Evolutionary conservation across 2,113 vertebrate species (phyloP).

Genomic region (Perognathus longimembris): DNA sequence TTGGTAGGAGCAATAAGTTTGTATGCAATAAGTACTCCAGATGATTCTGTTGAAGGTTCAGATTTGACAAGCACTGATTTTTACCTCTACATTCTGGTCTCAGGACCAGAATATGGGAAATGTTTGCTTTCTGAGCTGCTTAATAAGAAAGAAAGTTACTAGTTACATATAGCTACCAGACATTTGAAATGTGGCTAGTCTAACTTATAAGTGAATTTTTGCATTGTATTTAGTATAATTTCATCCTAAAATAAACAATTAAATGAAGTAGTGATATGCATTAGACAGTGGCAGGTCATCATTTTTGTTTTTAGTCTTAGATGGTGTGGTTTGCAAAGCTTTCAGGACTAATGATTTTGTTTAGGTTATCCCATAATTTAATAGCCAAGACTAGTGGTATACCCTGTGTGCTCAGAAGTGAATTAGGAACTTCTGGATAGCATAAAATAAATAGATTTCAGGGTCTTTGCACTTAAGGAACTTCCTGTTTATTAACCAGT

Average conservation of each 20-base stretch:
- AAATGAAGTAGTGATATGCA: neutral
- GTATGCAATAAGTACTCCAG: neutral
- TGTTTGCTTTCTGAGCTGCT: neutral
- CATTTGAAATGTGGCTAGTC: neutral
- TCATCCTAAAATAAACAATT: neutral
- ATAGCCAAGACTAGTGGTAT: constrained; percentile 6
- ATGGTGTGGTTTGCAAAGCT: neutral
- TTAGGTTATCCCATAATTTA: neutral
- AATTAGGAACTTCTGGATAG: constrained; percentile 50
- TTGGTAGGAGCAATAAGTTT: neutral
- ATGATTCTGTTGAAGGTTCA: neutral
- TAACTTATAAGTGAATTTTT: constrained; percentile 3
- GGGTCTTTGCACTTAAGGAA: constrained; percentile 75
- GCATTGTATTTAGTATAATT: neutral
- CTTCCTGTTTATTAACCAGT: constrained; percentile 72
- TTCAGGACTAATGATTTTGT: neutral
- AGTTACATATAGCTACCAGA: neutral
- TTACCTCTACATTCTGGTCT: neutral
- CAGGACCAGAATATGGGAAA: neutral
- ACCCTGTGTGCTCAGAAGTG: neutral
- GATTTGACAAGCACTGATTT: neutral
- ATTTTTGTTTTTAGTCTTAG: constrained; percentile 25
- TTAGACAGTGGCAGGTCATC: neutral
- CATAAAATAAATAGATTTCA: constrained; percentile 63
- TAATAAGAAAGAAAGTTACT: neutral